Evolutionary conservation across 2,113 vertebrate genomes (phyloP), one percentile per base, ranked within the genome.

Genomic region (Petroica traversi): DNA sequence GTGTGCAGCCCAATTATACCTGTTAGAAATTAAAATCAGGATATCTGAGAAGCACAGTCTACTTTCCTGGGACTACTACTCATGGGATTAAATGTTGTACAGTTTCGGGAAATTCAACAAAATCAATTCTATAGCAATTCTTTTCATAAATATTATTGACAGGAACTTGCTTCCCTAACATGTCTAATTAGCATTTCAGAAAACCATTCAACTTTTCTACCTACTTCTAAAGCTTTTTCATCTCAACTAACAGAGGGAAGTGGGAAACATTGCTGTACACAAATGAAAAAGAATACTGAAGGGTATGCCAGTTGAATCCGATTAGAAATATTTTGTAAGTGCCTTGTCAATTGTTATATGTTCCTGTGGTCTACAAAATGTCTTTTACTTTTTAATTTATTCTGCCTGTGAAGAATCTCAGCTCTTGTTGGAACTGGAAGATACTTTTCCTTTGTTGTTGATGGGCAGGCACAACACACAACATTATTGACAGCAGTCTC

Each of bases 401-500:
- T 52, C 25, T 73, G 26, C 5, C 8, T 34, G 22, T 25, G 22
- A 90, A 69, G 34, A 62, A 79, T 68, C 36, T 64, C n/a, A 68
- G 23, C 15, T 29, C 8, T 49, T 92, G 18, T 4, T 76, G 58
- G 23, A 94, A 33, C 15, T 49, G 54, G 19, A 89, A 72, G 36
- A 19, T 19, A n/a, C 6, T 85, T 95, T 85, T 26, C 20, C 15
- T 82, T 87, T 45, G 19, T 11, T 2, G 2, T 17, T 76, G 58
- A 76, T 24, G 26, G 78, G 69, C 40, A 73, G 25, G 11, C 67
- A 66, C 25, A 62, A 33, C 26, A 73, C 5, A 31, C 17, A 26
- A 75, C 3, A 3, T 73, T 83, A 49, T 17, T 0, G 0, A 66
- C 38, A 85, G 6, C 23, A 34, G 25, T 4, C 8, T 67, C 16